Evolutionary conservation across 1,140 invertebrate genomes (phyloP), one percentile per base, ranked within the genome.

Genomic region (Melipona quadrifasciata): DNA sequence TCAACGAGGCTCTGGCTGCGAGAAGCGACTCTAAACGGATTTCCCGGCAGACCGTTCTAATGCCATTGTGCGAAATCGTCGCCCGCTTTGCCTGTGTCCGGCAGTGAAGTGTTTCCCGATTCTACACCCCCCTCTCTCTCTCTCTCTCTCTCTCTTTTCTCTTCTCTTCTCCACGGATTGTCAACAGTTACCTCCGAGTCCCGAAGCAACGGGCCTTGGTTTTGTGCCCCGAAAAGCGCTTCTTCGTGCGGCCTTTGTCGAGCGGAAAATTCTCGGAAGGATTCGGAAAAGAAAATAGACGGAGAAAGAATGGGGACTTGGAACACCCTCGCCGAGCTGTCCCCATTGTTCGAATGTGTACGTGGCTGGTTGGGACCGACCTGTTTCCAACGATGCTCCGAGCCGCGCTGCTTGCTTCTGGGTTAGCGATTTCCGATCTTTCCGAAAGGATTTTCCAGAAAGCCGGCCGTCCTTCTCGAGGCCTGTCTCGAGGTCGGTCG

Each of bases 261-360:
- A 70, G 70, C 75, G 84, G 81, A 90, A 93, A 94, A 94, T 94
- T 94, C 93, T 91, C 75, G 79, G 93, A 94, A 94, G 93, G 92
- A 92, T 92, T 92, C 91, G 86, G 86, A 72, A 86, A 76, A 87
- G 75, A 80, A 91, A 91, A 91, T 89, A 57, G 71, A 75, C 53
- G 39, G 73, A 16, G 16, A 24, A 21, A 58, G 68, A 80, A 85
- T 64, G 70, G 88, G 39, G 61, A n/a, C 81, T 24, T 80, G 88
- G 12, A 82, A 77, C 80, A 86, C 80, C 86, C 86, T 87, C 89
- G 89, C 87, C 90, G 89, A 47, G 88, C 78, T 47, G 58, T 71
- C 78, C 77, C 82, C 90, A 91, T 94, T 94, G 93, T 94, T 74
- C 72, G 81, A 78, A 83, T 47, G 39, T 47, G 8, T 47, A 47